phyloP scores from a whole-genome alignment of 2,888 invertebrate genomes.

The Enchytraeus crypticus region DNA sequence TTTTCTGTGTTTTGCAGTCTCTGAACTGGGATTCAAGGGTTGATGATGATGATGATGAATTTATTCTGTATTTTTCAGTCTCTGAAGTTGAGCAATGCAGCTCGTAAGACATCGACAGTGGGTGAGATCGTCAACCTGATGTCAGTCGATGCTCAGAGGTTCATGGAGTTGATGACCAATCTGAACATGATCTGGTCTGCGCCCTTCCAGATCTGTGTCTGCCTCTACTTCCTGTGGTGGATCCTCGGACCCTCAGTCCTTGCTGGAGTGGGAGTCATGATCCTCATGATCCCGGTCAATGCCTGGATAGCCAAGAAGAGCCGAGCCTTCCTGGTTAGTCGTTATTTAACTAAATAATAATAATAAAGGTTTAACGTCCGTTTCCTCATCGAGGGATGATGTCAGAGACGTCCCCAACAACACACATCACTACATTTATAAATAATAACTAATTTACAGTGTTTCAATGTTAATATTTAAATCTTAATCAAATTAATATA shows the following conservation, averaged over 20 bases:
- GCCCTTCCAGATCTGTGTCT: slow-evolving; percentile 62
- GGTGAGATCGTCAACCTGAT: slow-evolving; percentile 55
- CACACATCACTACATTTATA: too few relatives aligned
- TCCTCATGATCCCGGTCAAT: slow-evolving; percentile 65
- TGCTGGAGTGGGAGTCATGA: slow-evolving; percentile 86
- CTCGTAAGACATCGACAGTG: slow-evolving; percentile 49
- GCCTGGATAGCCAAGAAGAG: slow-evolving; percentile 42
- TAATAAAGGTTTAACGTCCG: too few relatives aligned
- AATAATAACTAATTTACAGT: too few relatives aligned
- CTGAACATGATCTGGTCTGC: slow-evolving; percentile 33
- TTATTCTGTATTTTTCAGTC: too few relatives aligned
- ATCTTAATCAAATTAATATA: too few relatives aligned
- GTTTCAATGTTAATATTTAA: too few relatives aligned
- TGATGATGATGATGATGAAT: too few relatives aligned
- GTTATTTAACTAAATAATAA: not conserved
- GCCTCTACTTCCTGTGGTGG: slow-evolving; percentile 59
- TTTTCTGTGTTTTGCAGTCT: too few relatives aligned
- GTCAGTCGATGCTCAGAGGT: slow-evolving; percentile 48
- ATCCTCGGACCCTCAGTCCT: slow-evolving; percentile 67
- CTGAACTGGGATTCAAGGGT: too few relatives aligned
- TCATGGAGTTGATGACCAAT: slow-evolving; percentile 46
- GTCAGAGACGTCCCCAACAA: too few relatives aligned
- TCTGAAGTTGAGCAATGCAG: slow-evolving; percentile 47
- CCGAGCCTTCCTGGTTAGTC: slow-evolving; percentile 42
- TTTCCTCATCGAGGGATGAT: too few relatives aligned